Percentiles rank a stretch among this genome's conserved stretches.
phyloP scores from a whole-genome alignment of 2,888 invertebrate species.

The Nineta flava region DNA sequence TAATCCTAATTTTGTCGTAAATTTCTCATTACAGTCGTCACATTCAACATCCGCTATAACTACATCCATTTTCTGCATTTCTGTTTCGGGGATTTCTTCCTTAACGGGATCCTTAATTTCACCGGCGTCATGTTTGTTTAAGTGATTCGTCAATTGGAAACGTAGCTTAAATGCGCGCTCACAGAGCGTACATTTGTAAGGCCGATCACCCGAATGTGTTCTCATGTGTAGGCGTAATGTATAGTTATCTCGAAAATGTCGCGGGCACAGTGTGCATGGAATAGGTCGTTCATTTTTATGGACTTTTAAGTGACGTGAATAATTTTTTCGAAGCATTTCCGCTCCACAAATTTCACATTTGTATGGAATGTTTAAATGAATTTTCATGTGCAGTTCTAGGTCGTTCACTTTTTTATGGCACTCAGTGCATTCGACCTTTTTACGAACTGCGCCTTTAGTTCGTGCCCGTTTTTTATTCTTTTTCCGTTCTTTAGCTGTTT shows the following conservation, averaged over 20 bases:
- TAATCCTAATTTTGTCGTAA: no score
- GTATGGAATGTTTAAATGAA: not conserved
- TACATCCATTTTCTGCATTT: no score
- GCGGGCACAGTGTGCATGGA: not conserved
- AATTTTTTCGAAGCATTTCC: not conserved
- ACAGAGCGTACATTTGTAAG: not conserved
- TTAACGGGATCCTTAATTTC: no score
- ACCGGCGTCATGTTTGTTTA: no score
- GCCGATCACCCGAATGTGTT: not conserved
- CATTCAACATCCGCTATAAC: not conserved
- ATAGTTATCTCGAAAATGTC: not conserved
- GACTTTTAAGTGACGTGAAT: not conserved
- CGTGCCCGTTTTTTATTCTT: no score
- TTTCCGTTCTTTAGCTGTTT: no score
- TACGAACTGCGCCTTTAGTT: no score
- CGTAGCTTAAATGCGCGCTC: not conserved
- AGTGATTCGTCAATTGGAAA: not conserved
- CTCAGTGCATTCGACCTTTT: no score
- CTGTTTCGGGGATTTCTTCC: no score
- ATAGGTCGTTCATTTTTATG: not conserved
- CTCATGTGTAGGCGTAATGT: not conserved
- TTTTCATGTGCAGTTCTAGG: not conserved
- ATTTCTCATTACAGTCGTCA: not conserved
- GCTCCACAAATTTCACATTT: not conserved
- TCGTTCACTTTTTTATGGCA: not conserved